Conservation (phyloP, 2,113 vertebrate species). For the Corynorhinus townsendii region DNA sequence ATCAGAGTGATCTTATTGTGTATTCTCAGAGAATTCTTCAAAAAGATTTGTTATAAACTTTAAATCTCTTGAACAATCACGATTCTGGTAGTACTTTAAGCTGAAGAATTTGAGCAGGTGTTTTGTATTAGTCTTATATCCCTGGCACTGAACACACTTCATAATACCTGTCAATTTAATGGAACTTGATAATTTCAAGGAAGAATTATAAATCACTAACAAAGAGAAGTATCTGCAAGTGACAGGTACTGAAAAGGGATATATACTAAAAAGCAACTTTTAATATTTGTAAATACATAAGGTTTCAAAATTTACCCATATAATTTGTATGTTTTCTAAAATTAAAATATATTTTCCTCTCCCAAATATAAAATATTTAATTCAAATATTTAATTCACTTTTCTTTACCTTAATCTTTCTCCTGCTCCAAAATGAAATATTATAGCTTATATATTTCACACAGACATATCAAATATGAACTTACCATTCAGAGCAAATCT, state of each 20-base stretch:
- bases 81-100: neutral
- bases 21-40: constrained; percentile 60
- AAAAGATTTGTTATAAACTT: constrained; percentile 45
- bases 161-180: neutral
- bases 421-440: neutral
- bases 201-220: constrained; percentile 25
- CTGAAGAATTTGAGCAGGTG: constrained; percentile 39
- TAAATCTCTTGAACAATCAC: neutral
- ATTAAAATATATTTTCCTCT: constrained; percentile 1
- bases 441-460: neutral
- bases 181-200: constrained; percentile 4
- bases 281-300: neutral
- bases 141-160: neutral
- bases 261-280: neutral
- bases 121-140: constrained; percentile 41
- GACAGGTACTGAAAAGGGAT: neutral
- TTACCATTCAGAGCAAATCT: constrained; percentile 10
- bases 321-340: constrained; percentile 16
- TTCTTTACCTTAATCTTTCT: neutral
- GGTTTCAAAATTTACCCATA: neutral
- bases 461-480: neutral
- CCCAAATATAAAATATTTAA: neutral
- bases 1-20: constrained; percentile 9
- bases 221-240: neutral
- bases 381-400: neutral